Evolutionary conservation across 2,888 invertebrate genomes (phyloP).

Genomic region (Molorchus minor): DNA sequence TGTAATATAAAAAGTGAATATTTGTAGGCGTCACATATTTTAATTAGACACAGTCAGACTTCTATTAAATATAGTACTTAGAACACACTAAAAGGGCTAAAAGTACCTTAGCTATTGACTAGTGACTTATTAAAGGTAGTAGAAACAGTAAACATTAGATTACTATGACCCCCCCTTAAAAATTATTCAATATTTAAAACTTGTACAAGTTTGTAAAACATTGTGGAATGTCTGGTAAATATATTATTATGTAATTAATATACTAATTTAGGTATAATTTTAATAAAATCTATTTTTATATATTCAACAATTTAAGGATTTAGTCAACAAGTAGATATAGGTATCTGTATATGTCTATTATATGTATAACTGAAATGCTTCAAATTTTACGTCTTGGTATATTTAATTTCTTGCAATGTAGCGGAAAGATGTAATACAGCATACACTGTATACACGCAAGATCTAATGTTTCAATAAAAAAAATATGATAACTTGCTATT

Average conservation of each 20-base stretch:
- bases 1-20: conserved; percentile 4
- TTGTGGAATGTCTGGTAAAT: conserved; percentile 14
- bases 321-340: no score
- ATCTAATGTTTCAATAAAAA: conserved; percentile 14
- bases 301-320: neutral
- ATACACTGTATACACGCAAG: no score
- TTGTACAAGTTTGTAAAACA: conserved; percentile 7
- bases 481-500: conserved; percentile 4
- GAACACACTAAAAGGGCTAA: no score
- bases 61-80: no score
- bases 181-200: no score
- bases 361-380: conserved; percentile 22
- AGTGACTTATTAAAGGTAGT: no score
- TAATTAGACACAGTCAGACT: neutral
- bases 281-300: neutral
- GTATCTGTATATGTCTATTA: neutral
- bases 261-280: neutral
- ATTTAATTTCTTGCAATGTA: conserved; percentile 12
- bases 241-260: no score
- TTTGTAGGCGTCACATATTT: neutral
- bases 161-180: no score
- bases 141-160: no score
- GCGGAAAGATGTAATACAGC: no score
- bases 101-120: no score
- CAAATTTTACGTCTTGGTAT: conserved; percentile 10